Evolutionary conservation across 1,140 invertebrate genomes (phyloP).

Genomic region (Platyscapa corneri): DNA sequence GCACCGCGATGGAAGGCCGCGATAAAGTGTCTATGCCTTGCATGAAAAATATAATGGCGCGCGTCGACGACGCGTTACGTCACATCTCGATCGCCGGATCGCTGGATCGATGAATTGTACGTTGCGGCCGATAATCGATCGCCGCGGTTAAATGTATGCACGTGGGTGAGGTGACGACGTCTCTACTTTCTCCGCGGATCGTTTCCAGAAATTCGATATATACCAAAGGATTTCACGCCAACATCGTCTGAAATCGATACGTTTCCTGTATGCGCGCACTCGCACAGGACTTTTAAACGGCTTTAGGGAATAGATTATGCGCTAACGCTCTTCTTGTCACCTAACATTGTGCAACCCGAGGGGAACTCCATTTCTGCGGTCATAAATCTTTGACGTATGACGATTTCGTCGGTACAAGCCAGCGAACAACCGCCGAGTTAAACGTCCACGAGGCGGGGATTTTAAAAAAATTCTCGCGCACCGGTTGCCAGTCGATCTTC

Average conservation of each 20-base stretch:
- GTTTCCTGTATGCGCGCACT: constrained; percentile 13
- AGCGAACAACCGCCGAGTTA: background rate
- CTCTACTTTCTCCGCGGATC: constrained; percentile 59
- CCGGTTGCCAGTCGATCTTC: too few species aligned
- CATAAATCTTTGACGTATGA: background rate
- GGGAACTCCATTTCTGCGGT: background rate
- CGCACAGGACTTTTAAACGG: background rate
- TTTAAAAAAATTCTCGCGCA: too few species aligned
- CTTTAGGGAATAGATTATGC: constrained; percentile 34
- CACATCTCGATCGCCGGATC: constrained; percentile 58
- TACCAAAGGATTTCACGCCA: constrained; percentile 51
- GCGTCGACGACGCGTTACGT: constrained; percentile 50
- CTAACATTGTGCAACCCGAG: background rate
- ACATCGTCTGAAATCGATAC: constrained; percentile 58
- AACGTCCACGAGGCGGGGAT: too few species aligned
- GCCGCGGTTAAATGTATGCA: constrained; percentile 24
- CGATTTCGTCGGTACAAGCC: background rate
- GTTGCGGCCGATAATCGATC: background rate
- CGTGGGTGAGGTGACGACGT: constrained; percentile 55
- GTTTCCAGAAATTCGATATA: constrained; percentile 62
- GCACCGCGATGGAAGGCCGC: background rate
- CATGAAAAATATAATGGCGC: constrained; percentile 28
- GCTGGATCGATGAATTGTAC: constrained; percentile 58
- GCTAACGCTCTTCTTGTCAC: background rate
- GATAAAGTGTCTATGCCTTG: constrained; percentile 32